Conservation (phyloP, 1,140 invertebrate genomes). For the Lepidostoma basale region DNA sequence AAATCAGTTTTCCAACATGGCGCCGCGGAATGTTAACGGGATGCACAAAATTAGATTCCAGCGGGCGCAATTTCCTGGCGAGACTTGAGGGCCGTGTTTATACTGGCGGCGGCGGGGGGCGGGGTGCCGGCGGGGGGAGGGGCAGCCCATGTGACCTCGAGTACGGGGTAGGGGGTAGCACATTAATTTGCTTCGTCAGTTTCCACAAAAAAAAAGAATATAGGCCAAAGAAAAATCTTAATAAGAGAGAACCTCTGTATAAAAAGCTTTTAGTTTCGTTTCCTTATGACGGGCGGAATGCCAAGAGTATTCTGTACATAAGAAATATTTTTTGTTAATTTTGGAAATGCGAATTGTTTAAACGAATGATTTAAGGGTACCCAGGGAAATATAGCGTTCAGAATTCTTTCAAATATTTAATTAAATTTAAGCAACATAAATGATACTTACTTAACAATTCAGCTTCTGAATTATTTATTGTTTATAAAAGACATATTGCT, state of each 20-base stretch:
- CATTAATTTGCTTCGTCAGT: conserved; percentile 30
- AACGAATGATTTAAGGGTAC: not conserved
- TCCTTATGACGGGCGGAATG: not conserved
- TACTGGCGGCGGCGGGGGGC: not conserved
- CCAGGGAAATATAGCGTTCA: not conserved
- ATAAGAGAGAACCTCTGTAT: conserved; percentile 2
- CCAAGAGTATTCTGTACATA: not conserved
- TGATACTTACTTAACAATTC: no score
- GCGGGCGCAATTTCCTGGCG: conserved; percentile 41
- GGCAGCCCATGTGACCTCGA: not conserved
- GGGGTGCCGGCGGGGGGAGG: not conserved
- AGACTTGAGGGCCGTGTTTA: conserved; percentile 30
- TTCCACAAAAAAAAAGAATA: not conserved
- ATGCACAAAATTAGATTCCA: conserved; percentile 45
- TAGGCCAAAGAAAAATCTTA: conserved; percentile 2
- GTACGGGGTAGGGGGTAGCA: not conserved
- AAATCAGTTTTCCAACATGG: conserved; percentile 36
- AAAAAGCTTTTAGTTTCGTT: conserved; percentile 16
- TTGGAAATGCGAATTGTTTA: not conserved
- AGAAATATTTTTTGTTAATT: not conserved
- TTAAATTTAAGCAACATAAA: no score
- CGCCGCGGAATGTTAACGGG: conserved; percentile 39
- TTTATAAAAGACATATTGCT: no score
- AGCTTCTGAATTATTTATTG: no score
- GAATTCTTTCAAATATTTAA: no score